Percentiles rank a stretch among this genome's conserved stretches.
phyloP scores from a whole-genome alignment of 2,888 invertebrate genomes.

The Metopia argyrocephala region DNA sequence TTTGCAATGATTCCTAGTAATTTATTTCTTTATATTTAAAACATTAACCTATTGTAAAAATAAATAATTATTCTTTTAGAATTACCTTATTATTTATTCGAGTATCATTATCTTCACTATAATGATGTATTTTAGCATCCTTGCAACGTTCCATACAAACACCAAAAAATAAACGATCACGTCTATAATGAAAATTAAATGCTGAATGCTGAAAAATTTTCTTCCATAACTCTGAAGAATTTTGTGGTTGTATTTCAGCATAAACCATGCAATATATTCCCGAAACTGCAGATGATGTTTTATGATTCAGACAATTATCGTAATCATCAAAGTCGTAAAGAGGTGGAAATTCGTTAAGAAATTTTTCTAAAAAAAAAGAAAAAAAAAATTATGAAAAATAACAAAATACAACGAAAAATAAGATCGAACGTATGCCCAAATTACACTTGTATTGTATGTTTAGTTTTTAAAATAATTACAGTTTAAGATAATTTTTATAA shows the following conservation, averaged over 20 bases:
- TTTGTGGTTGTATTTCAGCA: constrained; percentile 71
- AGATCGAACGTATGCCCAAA: background rate
- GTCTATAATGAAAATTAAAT: constrained; percentile 69
- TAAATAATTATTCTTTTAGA: no score
- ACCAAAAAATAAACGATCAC: constrained; percentile 72
- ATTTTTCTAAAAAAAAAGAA: constrained; percentile 69
- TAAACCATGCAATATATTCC: constrained; percentile 71
- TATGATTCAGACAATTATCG: constrained; percentile 79
- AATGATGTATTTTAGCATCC: constrained; percentile 41
- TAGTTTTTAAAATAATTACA: no score
- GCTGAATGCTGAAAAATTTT: constrained; percentile 69
- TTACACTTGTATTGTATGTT: no score
- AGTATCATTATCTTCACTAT: background rate
- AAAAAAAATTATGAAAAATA: no score
- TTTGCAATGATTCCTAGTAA: no score
- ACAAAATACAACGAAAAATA: background rate
- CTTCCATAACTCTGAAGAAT: constrained; percentile 69
- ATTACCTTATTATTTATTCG: constrained; percentile 39
- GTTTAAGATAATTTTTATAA: no score
- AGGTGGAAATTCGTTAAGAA: constrained; percentile 71
- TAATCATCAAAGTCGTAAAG: constrained; percentile 73
- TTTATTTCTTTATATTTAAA: no score
- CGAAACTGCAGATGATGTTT: constrained; percentile 40
- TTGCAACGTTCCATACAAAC: constrained; percentile 72
- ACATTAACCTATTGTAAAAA: no score